phyloP scores from a whole-genome alignment of 2,888 invertebrate genomes.

The Pyrochroa serraticornis region DNA sequence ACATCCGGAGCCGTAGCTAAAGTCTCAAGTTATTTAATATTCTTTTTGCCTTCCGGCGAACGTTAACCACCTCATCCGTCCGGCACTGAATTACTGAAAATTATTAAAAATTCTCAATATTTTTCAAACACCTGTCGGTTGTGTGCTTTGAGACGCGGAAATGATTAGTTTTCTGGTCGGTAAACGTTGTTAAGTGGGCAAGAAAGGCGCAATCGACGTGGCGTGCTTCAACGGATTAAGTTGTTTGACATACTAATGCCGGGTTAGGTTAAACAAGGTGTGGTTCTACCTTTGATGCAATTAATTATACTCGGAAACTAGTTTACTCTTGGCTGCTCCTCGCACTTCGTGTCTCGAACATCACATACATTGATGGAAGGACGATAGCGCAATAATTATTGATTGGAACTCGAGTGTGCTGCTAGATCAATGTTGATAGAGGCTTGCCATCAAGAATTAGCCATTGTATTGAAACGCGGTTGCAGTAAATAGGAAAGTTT shows the following conservation, averaged over 20 bases:
- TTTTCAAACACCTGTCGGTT: conserved; percentile 16
- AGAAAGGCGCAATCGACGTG: conserved; percentile 32
- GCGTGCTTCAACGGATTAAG: conserved; percentile 37
- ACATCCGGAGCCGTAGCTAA: conserved; percentile 20
- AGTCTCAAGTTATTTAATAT: neutral
- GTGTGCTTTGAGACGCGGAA: conserved; percentile 13
- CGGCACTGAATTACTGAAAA: neutral
- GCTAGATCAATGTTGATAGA: conserved; percentile 13
- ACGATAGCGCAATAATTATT: conserved; percentile 27
- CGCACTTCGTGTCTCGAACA: conserved; percentile 33
- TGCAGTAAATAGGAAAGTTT: neutral
- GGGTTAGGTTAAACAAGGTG: conserved; percentile 40
- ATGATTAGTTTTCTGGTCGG: conserved; percentile 34
- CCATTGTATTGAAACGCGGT: conserved; percentile 5
- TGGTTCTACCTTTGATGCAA: conserved; percentile 39
- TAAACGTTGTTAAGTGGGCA: conserved; percentile 32
- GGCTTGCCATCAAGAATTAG: neutral
- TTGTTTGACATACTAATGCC: conserved; percentile 40
- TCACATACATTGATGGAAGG: conserved; percentile 27
- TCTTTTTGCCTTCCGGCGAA: neutral
- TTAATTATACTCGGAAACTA: conserved; percentile 38
- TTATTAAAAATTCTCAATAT: conserved; percentile 7
- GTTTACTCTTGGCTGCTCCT: conserved; percentile 36
- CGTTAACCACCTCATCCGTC: neutral
- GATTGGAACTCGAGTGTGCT: conserved; percentile 18